These are phyloP conservation scores for Procambarus clarkii DNA, from an alignment of 1,140 invertebrate genomes.

Conservation along the genomic window DNA sequence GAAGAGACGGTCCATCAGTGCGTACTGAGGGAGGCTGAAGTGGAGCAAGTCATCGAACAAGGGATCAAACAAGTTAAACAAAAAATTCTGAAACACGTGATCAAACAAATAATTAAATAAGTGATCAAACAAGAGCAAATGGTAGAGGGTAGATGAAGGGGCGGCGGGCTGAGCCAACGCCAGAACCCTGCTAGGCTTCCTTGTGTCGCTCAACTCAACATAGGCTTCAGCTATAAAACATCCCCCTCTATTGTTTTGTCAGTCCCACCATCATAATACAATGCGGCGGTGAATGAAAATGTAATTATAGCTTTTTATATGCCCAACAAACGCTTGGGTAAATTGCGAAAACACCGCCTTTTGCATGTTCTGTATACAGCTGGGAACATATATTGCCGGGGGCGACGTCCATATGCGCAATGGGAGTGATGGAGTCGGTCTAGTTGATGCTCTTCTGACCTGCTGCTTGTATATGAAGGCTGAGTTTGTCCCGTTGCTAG, in stretches of 20 bases:
- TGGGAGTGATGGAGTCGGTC: no score
- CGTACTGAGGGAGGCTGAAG: background rate
- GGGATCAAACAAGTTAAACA: background rate
- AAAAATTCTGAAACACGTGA: no score
- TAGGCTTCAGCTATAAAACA: constrained; percentile 1
- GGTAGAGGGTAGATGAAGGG: background rate
- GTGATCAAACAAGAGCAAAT: background rate
- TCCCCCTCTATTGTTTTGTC: constrained; percentile 2
- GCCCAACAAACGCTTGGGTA: background rate
- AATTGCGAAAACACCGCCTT: background rate
- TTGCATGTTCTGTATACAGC: background rate
- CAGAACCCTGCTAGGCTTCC: background rate
- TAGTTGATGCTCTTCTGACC: no score
- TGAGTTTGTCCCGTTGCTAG: no score
- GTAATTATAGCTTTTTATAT: constrained; percentile 7
- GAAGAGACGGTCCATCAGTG: no score
- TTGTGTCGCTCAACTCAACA: background rate
- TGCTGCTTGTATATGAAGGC: no score
- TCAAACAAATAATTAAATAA: no score
- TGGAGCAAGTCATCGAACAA: background rate
- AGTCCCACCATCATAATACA: background rate
- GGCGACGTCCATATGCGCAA: no score
- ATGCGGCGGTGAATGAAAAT: background rate
- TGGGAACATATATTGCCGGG: no score
- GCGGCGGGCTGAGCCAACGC: background rate